Evolutionary conservation across 2,797 vertebrate species (phyloP).

Genomic region (Leucoraja ocellata): DNA sequence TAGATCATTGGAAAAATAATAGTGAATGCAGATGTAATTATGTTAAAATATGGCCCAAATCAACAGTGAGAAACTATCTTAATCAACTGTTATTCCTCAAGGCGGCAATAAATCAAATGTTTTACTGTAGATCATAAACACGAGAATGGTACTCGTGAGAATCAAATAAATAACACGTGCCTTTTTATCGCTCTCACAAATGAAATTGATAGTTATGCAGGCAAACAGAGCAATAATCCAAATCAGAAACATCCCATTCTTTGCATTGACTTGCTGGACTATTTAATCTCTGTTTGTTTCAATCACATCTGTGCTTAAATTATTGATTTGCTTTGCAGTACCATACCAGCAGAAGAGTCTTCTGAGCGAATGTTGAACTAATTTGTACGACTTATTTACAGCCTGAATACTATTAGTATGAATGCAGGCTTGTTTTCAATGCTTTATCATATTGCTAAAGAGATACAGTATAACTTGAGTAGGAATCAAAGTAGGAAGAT

Average conservation of each 20-base stretch:
- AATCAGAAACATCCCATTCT: not conserved
- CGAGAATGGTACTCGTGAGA: not conserved
- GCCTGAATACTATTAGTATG: not conserved
- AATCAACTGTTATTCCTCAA: conserved; percentile 8
- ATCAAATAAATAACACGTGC: not conserved
- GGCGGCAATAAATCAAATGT: not conserved
- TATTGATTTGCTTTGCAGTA: not conserved
- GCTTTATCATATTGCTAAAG: not conserved
- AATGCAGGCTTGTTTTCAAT: not conserved
- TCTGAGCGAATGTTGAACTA: not conserved
- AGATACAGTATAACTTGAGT: not conserved
- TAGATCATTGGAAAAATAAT: not conserved
- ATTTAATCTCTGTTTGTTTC: not conserved
- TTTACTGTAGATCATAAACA: not conserved
- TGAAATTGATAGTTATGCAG: not conserved
- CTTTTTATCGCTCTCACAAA: too few relatives aligned
- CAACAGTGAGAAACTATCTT: not conserved
- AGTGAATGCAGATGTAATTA: not conserved
- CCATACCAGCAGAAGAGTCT: not conserved
- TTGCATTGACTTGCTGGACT: not conserved
- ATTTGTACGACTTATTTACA: not conserved
- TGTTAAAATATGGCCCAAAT: not conserved
- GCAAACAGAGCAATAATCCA: not conserved
- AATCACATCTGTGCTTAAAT: not conserved
- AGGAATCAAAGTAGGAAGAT: not conserved